phyloP scores from a whole-genome alignment of 2,888 invertebrate genomes.

The Oligia fasciuncula region DNA sequence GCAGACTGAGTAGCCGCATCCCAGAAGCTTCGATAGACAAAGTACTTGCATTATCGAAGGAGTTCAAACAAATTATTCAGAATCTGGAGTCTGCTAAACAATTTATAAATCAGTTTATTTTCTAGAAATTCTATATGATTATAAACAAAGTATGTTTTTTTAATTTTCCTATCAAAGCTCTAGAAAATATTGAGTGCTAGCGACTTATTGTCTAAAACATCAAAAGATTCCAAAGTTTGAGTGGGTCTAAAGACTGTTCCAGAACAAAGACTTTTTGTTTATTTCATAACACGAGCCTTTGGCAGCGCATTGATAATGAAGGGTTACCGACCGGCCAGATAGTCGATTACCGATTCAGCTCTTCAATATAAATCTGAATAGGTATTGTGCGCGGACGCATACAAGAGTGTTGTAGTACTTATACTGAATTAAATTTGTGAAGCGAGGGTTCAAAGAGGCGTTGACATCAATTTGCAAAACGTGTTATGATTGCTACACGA shows the following conservation, averaged over 20 bases:
- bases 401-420: conserved; percentile 78
- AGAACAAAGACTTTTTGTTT: conserved; percentile 57
- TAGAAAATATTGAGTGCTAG: background rate
- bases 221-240: background rate
- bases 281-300: conserved; percentile 69
- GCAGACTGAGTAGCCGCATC: conserved; percentile 48
- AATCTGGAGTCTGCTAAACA: conserved; percentile 45
- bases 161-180: background rate
- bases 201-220: background rate
- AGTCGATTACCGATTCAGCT: conserved; percentile 82
- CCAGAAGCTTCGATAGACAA: conserved; percentile 48
- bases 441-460: conserved; percentile 78
- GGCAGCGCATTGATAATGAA: conserved; percentile 75
- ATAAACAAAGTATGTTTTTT: background rate
- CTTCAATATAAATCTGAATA: conserved; percentile 85
- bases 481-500: conserved; percentile 65
- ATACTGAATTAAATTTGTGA: conserved; percentile 82
- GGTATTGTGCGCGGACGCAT: conserved; percentile 85
- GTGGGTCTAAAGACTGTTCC: background rate
- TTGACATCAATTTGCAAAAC: conserved; percentile 80
- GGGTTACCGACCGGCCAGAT: conserved; percentile 81
- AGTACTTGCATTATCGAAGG: conserved; percentile 27
- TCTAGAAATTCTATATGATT: background rate
- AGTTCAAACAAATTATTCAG: conserved; percentile 51
- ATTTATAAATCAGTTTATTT: conserved; percentile 24